Evolutionary conservation across 2,888 invertebrate species (phyloP).

Genomic region (Melanargia galathea): DNA sequence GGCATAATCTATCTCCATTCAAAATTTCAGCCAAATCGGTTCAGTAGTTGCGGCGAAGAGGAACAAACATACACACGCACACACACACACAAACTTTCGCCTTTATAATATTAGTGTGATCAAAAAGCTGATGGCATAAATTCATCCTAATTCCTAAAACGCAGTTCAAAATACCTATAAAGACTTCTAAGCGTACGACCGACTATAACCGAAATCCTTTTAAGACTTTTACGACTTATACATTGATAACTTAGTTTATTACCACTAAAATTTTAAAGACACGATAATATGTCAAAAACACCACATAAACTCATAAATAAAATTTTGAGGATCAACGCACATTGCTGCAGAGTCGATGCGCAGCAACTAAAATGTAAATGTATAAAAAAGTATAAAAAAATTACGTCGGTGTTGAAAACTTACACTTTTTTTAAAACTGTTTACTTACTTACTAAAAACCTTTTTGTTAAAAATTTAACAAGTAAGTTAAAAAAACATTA

Average conservation of each 20-base stretch:
- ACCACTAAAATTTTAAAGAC: slow-evolving; percentile 6
- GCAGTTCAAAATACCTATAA: neutral
- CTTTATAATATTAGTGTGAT: too few species aligned
- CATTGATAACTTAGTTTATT: slow-evolving; percentile 16
- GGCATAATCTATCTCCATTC: too few species aligned
- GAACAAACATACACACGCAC: too few species aligned
- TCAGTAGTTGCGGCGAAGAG: too few species aligned
- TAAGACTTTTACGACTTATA: slow-evolving; percentile 16
- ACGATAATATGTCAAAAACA: slow-evolving; percentile 8
- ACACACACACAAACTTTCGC: too few species aligned
- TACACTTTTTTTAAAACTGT: too few species aligned
- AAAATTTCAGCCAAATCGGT: too few species aligned
- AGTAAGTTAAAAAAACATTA: too few species aligned
- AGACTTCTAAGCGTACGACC: neutral
- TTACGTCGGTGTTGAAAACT: too few species aligned
- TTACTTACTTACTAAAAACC: too few species aligned
- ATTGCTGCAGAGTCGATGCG: neutral
- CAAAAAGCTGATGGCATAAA: neutral
- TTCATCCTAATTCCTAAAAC: neutral
- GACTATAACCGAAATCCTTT: slow-evolving; percentile 6
- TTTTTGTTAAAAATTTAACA: too few species aligned
- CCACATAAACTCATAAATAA: neutral
- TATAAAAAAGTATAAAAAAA: neutral
- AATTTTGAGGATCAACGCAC: neutral
- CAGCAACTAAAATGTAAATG: neutral